Conservation (phyloP, 2,113 vertebrate genomes). For the Cololabis saira region DNA sequence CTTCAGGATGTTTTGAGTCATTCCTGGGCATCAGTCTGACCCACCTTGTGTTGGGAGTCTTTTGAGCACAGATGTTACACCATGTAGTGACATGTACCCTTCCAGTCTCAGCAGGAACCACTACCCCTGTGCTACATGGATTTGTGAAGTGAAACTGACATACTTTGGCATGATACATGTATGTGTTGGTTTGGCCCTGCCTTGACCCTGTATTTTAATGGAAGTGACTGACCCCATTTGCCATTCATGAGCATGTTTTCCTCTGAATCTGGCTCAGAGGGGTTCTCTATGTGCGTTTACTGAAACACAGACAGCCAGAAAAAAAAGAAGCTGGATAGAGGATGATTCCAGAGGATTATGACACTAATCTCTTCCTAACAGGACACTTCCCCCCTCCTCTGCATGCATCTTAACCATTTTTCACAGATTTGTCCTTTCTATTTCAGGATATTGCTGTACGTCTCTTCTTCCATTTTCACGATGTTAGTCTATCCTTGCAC, state of each 20-base stretch:
- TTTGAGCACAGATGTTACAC: slow-evolving; percentile 3
- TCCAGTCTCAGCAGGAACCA: not conserved
- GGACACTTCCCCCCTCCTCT: slow-evolving; percentile 29
- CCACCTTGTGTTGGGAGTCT: slow-evolving; percentile 2
- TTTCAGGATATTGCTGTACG: not conserved
- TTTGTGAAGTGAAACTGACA: not conserved
- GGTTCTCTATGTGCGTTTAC: slow-evolving; percentile 35
- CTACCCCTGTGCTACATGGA: slow-evolving; percentile 1
- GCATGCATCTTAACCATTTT: slow-evolving; percentile 28
- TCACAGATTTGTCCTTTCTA: not conserved
- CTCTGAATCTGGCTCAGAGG: slow-evolving; percentile 10
- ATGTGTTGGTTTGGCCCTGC: not conserved
- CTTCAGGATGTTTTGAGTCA: slow-evolving; percentile 33
- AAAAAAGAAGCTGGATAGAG: slow-evolving; percentile 40
- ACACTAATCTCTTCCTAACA: slow-evolving; percentile 58
- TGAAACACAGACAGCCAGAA: slow-evolving; percentile 40
- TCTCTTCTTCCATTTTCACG: slow-evolving; percentile 4
- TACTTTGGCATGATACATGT: not conserved
- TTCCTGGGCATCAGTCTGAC: slow-evolving; percentile 7
- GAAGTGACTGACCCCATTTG: slow-evolving; percentile 19
- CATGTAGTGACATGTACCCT: slow-evolving; percentile 1
- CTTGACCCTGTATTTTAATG: slow-evolving; percentile 24
- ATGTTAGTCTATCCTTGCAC: not conserved
- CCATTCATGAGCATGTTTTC: slow-evolving; percentile 10
- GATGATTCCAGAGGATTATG: slow-evolving; percentile 61